phyloP scores from a whole-genome alignment of 2,113 vertebrate genomes.

The Bujurquina vittata region DNA sequence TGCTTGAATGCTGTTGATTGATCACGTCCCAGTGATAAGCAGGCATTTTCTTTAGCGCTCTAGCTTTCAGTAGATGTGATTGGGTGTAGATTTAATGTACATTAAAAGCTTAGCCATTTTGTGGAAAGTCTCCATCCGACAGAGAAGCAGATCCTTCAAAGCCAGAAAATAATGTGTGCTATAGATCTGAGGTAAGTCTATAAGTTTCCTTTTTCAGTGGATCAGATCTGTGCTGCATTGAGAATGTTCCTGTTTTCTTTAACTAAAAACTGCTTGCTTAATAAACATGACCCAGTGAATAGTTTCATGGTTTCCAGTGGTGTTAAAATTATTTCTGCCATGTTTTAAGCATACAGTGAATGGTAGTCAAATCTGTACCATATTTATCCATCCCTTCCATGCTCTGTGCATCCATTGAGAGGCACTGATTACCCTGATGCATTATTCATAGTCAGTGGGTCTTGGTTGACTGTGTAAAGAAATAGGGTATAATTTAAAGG shows the following conservation, averaged over 20 bases:
- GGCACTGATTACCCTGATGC: slow-evolving; percentile 71
- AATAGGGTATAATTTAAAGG: slow-evolving; percentile 74
- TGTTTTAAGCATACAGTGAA: slow-evolving; percentile 28
- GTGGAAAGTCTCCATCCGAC: slow-evolving; percentile 32
- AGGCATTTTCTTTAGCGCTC: slow-evolving; percentile 20
- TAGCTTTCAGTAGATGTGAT: slow-evolving; percentile 11
- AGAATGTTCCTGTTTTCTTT: neutral
- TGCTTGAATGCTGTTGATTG: slow-evolving; percentile 45
- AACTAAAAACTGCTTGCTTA: slow-evolving; percentile 2
- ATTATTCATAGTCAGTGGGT: slow-evolving; percentile 70
- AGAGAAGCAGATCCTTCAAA: slow-evolving; percentile 45
- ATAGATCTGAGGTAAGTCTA: slow-evolving; percentile 42
- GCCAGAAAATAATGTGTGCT: slow-evolving; percentile 29
- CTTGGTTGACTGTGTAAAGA: slow-evolving; percentile 66
- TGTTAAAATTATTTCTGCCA: slow-evolving; percentile 21
- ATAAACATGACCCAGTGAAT: neutral
- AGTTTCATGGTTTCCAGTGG: neutral
- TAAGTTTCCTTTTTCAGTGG: slow-evolving; percentile 40
- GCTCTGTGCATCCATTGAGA: slow-evolving; percentile 54
- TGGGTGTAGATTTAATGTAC: slow-evolving; percentile 19
- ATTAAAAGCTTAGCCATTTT: slow-evolving; percentile 53
- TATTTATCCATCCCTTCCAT: slow-evolving; percentile 66
- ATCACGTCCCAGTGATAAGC: slow-evolving; percentile 50
- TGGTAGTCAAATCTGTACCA: slow-evolving; percentile 15
- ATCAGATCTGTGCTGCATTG: slow-evolving; percentile 8